Evolutionary conservation across 2,888 invertebrate genomes (phyloP), one percentile per base, ranked within the genome.

Genomic region (Amphipyra tragopoginis): DNA sequence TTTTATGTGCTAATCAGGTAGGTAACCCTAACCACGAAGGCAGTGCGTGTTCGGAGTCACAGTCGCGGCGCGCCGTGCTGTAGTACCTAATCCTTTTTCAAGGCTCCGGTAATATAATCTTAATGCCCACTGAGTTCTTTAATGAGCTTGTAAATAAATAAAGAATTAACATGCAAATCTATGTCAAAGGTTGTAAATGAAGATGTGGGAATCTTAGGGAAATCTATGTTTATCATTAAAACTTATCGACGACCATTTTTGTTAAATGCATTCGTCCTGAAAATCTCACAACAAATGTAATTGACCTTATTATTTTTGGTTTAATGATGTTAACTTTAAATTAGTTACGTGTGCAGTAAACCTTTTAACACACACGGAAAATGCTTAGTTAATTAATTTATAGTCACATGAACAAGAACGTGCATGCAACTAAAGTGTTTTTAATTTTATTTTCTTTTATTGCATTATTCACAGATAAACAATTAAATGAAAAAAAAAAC

Each of bases 31-130:
- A 39, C 9, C 83, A 84, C 75, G 71, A 53, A 29, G 36, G 13
- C 33, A 44, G 14, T 39, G 73, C 79, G 77, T 83, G 82, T 50
- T 55, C n/a, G 50, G 43, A 38, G 58, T 44, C 66, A 53, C 29
- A 40, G 50, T 51, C 49, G 57, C 45, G 49, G 10, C 36, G 33
- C 44, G n/a, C n/a, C n/a, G 49, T 53, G 75, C 34, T 11, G 53
- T 55, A 67, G 65, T 79, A n/a, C n/a, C n/a, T n/a, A 81, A 83
- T 79, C 79, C 66, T 67, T 81, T 84, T 80, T 81, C 84, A 82
- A 75, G 80, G 78, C 48, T 73, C 59, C 54, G 29, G 76, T 79
- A 83, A 81, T 66, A 57, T 77, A 78, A 86, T 82, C 80, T 80
- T 67, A 75, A 77, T 65, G 71, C 59, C 63, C 60, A 55, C 43